Evolutionary conservation across 1,140 invertebrate species (phyloP), one percentile per base, ranked within the genome.

Genomic region (Eumaeus atala): DNA sequence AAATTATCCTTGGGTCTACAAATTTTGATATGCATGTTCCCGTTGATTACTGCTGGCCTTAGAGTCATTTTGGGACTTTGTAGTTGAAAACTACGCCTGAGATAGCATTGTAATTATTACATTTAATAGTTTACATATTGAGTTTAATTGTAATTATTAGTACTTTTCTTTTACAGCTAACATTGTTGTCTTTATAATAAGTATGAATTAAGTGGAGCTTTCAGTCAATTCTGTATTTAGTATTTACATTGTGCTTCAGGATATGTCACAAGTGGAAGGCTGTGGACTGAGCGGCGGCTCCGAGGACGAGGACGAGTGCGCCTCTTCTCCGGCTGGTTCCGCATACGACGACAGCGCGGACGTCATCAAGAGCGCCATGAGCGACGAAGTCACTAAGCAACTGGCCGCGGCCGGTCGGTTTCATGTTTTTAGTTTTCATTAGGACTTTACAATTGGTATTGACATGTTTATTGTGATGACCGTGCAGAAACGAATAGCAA

Each of bases 311-410:
- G 94, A 95, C 58, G 94, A 95, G 64, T 93, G 93, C 67, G 90
- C 89, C 72, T 93, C 89, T 70, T 94, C 91, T 68, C 92, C 89
- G 18, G 90, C 91, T 37, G 92, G 91, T 40, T 94, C 93, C 10
- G 89, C 90, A 11, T 92, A 93, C 58, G 93, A 92, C 34, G 94
- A 94, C 68, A 90, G 91, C 36, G 89, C 89, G 1, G 95, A 95
- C 71, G 90, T 95, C 36, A 91, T 94, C 82, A 90, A 93, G 44
- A 92, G 91, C 54, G 93, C 94, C 38, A 94, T 95, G 91, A 87
- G 84, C 60, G 94, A 94, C 59, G 96, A 98, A 79, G 95, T 98
- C 54, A 98, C 97, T 62, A 95, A 97, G 76, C 97, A 98, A 80
- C 89, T 98, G 65, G 96, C 96, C 51, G 96, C 96, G 69, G 96